Conservation (phyloP, 2,797 vertebrate species). For the Columba guinea region DNA sequence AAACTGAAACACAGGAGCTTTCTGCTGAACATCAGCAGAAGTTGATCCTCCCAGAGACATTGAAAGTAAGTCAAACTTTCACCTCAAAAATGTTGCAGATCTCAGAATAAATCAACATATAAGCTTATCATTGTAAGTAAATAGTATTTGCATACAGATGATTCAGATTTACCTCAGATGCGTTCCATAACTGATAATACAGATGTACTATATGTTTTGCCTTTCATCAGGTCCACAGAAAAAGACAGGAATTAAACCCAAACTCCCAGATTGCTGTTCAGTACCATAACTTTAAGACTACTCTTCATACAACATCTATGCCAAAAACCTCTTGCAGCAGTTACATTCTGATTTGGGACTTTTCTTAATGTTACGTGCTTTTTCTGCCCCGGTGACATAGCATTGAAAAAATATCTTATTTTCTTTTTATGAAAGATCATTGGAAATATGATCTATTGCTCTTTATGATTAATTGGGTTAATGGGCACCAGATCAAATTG, state of each 20-base stretch:
- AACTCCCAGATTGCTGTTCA: background rate
- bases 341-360: background rate
- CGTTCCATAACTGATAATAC: background rate
- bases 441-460: slow-evolving; percentile 22
- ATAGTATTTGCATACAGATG: background rate
- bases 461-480: slow-evolving; percentile 52
- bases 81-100: background rate
- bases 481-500: slow-evolving; percentile 36
- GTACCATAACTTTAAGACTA: background rate
- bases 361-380: background rate
- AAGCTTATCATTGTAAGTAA: background rate
- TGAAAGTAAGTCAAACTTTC: background rate
- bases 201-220: background rate
- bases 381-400: background rate
- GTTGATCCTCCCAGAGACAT: background rate
- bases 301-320: background rate
- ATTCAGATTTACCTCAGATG: background rate
- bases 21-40: background rate
- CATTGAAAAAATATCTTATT: background rate
- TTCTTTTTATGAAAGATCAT: background rate
- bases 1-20: background rate
- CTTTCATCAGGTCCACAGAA: background rate
- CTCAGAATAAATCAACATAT: background rate
- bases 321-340: background rate
- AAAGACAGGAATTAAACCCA: background rate